Evolutionary conservation across 2,888 invertebrate genomes (phyloP), one percentile per base, ranked within the genome.

Genomic region (Rosalia funebris): DNA sequence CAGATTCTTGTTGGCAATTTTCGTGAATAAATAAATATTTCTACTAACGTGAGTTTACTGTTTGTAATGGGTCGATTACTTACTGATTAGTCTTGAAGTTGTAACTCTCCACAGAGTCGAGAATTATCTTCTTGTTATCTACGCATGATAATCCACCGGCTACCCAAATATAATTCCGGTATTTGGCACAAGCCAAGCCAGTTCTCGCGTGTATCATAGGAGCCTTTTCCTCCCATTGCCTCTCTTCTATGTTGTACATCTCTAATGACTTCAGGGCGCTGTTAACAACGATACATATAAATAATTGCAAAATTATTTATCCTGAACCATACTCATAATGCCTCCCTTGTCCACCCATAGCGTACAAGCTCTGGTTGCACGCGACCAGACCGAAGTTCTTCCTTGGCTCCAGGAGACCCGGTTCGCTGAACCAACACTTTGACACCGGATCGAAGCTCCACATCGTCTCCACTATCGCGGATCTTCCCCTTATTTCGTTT

Each of bases 311-410:
- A n/a, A n/a, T n/a, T n/a, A n/a, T n/a, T n/a, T n/a, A n/a, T n/a
- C n/a, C n/a, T n/a, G n/a, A n/a, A n/a, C n/a, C n/a, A n/a, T 57
- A 70, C 70, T 66, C 34, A 14, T 57, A 59, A 31, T 65, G 45
- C n/a, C 36, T 52, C 10, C 68, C 88, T 79, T 89, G 88, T 4
- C 91, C 91, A 0, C 91, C 91, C 62, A 91, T 88, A 1, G 89
- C 89, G 71, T 86, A 90, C 69, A 91, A 80, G n/a, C 86, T 86
- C 77, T 87, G 86, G 16, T 85, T 84, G 68, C 85, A 85, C 1
- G 86, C 87, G n/a, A 89, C 86, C 2, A 90, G 81, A 0, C 89
- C 89, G 71, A 91, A 91, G 80, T 89, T 88, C 77, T 89, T 88
- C 67, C 90, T 83, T 0, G 87, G 83, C 16, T 84, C 82, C 12